These are phyloP conservation scores for Lasioglossum vierecki DNA, from an alignment of 2,888 invertebrate genomes.

Conservation along the genomic window DNA sequence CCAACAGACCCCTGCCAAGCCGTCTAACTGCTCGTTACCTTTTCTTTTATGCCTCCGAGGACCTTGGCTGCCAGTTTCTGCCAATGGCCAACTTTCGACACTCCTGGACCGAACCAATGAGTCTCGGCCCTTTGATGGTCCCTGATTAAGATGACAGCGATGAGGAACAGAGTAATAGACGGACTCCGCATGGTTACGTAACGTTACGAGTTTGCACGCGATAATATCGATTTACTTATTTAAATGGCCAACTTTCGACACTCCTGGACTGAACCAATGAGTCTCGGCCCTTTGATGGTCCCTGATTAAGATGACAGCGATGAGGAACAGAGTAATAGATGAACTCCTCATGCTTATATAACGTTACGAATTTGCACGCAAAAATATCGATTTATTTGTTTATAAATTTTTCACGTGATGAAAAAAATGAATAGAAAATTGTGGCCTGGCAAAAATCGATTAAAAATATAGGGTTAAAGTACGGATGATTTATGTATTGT, in stretches of 20 bases:
- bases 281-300: neutral
- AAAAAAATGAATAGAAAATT: neutral
- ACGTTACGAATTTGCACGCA: neutral
- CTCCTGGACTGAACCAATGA: neutral
- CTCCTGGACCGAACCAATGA: neutral
- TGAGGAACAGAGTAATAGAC: neutral
- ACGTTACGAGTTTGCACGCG: neutral
- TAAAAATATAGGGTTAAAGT: neutral
- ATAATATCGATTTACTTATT: neutral
- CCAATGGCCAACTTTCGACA: slow-evolving; percentile 32
- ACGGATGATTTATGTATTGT: too few species aligned
- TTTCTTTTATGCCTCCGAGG: slow-evolving; percentile 32
- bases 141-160: neutral
- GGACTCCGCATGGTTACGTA: neutral
- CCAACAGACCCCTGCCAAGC: slow-evolving; percentile 24
- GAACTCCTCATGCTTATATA: neutral
- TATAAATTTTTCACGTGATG: too few species aligned
- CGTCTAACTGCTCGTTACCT: slow-evolving; percentile 62
- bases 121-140: neutral
- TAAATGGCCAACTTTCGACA: slow-evolving; percentile 31
- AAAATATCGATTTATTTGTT: neutral
- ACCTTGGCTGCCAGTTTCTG: neutral
- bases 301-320: neutral
- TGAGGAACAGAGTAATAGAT: neutral
- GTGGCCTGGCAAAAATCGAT: neutral